Evolutionary conservation across 1,140 invertebrate species (phyloP), one percentile per base, ranked within the genome.

Genomic region (Sycophila sp.): DNA sequence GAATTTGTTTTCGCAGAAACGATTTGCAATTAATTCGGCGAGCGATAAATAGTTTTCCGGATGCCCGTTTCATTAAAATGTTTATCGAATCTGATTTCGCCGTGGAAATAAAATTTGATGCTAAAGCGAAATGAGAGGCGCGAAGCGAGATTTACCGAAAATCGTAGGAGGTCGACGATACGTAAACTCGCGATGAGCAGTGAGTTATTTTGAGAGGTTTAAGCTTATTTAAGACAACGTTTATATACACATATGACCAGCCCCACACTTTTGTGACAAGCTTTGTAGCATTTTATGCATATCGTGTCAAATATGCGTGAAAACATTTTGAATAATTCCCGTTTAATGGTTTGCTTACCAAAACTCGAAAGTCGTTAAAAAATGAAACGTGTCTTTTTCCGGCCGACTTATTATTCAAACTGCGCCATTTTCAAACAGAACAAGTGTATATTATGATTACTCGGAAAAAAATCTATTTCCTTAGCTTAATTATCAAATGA

Each of bases 151-250:
- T 45, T 45, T 17, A 24, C 24, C 22, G 53, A 15, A 32, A 56
- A 32, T 36, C 4, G n/a, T 62, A 5, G 40, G 40, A 36, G 36
- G 28, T 2, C 34, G 17, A 7, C 59, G 68, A 38, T 63, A 24
- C 34, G 17, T 28, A 64, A 38, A 32, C 24, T 19, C 22, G 38
- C 47, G 38, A 70, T 58, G 69, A 64, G 40, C 60, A 11, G 36
- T 64, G 42, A 30, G 59, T 64, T 70, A 70, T 70, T 70, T 70
- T 70, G 59, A 70, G 69, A 70, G 60, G 49, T 70, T 70, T 47
- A 56, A 70, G 60, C 69, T 70, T 70, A 64, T 64, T 70, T 70
- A 64, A 70, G 60, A 64, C 69, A 64, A 49, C 60, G 69, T 58
- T 69, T 63, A 51, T 70, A 64, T n/a, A 62, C 60, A 58, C 36